A percentile compares a stretch with the other conserved stretches of the same genome.
phyloP scores from a whole-genome alignment of 1,140 invertebrate species.

The Sitodiplosis mosellana region DNA sequence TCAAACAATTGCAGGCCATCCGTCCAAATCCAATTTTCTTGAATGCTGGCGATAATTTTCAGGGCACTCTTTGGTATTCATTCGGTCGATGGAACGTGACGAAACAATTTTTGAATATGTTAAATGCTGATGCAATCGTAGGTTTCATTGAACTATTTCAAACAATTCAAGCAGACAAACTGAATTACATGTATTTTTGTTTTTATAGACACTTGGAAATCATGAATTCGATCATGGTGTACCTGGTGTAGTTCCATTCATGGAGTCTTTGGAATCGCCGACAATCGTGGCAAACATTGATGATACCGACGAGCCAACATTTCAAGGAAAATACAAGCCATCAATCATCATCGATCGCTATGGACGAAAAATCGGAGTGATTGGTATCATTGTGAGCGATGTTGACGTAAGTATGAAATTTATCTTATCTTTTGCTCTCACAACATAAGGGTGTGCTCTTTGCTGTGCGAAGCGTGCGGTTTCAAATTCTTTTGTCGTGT shows the following conservation, averaged over 20 bases:
- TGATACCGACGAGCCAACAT: slow-evolving; percentile 41
- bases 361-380: slow-evolving; percentile 54
- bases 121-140: slow-evolving; percentile 66
- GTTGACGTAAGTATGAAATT: slow-evolving; percentile 37
- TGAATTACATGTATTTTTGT: neutral
- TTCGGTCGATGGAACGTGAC: slow-evolving; percentile 54
- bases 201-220: slow-evolving; percentile 57
- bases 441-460: too few relatives aligned
- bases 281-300: slow-evolving; percentile 64
- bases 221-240: slow-evolving; percentile 76
- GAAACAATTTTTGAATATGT: slow-evolving; percentile 51
- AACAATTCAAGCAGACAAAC: neutral
- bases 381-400: slow-evolving; percentile 54
- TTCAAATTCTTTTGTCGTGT: too few relatives aligned
- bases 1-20: slow-evolving; percentile 31
- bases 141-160: slow-evolving; percentile 14
- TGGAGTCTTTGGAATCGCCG: slow-evolving; percentile 39
- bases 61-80: slow-evolving; percentile 73
- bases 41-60: slow-evolving; percentile 71
- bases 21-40: slow-evolving; percentile 44
- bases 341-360: slow-evolving; percentile 35
- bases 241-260: slow-evolving; percentile 51
- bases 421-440: neutral
- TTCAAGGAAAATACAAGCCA: slow-evolving; percentile 39
- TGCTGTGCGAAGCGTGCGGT: too few relatives aligned